Evolutionary conservation across 2,113 vertebrate species (phyloP).

Genomic region (Xerus inauris): DNA sequence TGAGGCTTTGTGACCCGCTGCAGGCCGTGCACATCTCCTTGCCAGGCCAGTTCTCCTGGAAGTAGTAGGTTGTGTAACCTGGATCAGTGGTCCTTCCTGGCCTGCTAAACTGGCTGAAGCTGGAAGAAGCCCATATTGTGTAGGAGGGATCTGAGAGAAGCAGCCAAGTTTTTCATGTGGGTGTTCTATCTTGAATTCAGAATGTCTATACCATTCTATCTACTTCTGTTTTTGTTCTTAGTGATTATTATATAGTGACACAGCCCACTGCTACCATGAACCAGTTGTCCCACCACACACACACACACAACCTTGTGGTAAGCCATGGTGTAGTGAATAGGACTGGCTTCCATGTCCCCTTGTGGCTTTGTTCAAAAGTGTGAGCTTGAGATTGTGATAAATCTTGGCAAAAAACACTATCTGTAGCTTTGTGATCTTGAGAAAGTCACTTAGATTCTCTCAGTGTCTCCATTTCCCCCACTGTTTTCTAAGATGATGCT

Average conservation of each 20-base stretch:
- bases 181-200: constrained; percentile 78
- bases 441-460: constrained; percentile 21
- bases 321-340: constrained; percentile 1
- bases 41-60: neutral
- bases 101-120: constrained; percentile 34
- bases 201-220: constrained; percentile 77
- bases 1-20: constrained; percentile 15
- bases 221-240: constrained; percentile 81
- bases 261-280: constrained; percentile 66
- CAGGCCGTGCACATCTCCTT: neutral
- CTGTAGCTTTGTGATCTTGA: constrained; percentile 18
- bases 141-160: constrained; percentile 70
- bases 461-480: neutral
- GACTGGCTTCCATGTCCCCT: constrained; percentile 7
- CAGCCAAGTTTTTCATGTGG: constrained; percentile 73
- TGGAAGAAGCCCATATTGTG: constrained; percentile 70
- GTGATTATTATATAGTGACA: constrained; percentile 74
- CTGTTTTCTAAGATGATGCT: constrained; percentile 26
- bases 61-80: neutral
- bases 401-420: neutral
- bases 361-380: constrained; percentile 59
- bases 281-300: too few species aligned
- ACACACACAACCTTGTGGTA: constrained; percentile 37
- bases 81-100: constrained; percentile 50
- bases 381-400: constrained; percentile 27